Percentiles rank a stretch among this genome's conserved stretches.
Evolutionary conservation across 2,888 invertebrate genomes (phyloP).

Genomic region (Parnassius apollo): DNA sequence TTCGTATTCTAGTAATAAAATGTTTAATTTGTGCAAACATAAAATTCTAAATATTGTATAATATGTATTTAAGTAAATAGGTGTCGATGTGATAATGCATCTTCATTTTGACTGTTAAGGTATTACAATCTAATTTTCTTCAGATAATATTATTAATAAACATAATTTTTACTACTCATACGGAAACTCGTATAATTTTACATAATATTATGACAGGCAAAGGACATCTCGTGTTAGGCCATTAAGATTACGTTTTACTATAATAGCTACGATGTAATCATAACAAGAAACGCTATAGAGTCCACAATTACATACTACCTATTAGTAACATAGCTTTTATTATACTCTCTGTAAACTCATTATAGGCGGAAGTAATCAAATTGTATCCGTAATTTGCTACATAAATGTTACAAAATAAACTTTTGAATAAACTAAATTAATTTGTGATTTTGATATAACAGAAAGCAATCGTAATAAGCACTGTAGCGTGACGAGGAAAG

Average conservation of each 20-base stretch:
- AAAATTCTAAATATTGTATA: too few relatives aligned
- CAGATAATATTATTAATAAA: neutral
- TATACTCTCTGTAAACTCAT: neutral
- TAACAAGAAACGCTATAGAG: neutral
- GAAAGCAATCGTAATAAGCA: too few relatives aligned
- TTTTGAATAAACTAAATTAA: neutral
- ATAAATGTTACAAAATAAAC: neutral
- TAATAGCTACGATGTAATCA: neutral
- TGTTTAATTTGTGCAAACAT: too few relatives aligned
- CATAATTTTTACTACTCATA: neutral
- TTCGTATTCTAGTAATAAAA: too few relatives aligned
- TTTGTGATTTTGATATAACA: neutral
- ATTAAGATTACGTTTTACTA: conserved; percentile 5
- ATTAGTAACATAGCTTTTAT: conserved; percentile 1
- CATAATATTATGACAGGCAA: conserved; percentile 3
- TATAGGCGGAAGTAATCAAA: neutral
- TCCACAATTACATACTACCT: neutral
- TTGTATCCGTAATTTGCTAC: neutral
- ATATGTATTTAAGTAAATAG: too few relatives aligned
- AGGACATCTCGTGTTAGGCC: conserved; percentile 5
- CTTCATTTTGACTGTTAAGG: too few relatives aligned
- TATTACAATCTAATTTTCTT: neutral
- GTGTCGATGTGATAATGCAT: too few relatives aligned
- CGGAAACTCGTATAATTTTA: conserved; percentile 7
- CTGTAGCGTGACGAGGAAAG: too few relatives aligned